phyloP scores from a whole-genome alignment of 2,888 invertebrate species.

The Alitta virens region DNA sequence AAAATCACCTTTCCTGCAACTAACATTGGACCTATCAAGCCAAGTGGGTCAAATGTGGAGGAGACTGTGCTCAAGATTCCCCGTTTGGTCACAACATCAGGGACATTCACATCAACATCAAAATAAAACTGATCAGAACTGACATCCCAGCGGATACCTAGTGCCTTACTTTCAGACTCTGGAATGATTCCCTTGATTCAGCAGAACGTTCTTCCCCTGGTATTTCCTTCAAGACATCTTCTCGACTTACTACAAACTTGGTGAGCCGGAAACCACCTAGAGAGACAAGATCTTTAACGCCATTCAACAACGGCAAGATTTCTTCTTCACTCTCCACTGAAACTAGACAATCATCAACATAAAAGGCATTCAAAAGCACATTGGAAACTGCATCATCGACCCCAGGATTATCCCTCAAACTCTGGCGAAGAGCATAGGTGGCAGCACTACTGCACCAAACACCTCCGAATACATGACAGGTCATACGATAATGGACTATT shows the following conservation, averaged over 20 bases:
- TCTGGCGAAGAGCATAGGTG: constrained; percentile 12
- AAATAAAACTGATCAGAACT: constrained; percentile 15
- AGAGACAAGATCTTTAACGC: no score
- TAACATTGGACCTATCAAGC: constrained; percentile 30
- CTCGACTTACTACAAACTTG: constrained; percentile 27
- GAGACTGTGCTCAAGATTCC: constrained; percentile 27
- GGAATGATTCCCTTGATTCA: no score
- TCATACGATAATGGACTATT: constrained; percentile 19
- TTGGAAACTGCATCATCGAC: no score
- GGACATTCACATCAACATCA: no score
- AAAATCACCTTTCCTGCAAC: constrained; percentile 29
- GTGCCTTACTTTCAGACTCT: no score
- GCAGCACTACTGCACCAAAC: no score
- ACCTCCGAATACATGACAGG: no score
- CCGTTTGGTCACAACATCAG: constrained; percentile 20
- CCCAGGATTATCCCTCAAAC: neutral
- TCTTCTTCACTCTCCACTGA: constrained; percentile 3
- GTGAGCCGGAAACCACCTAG: constrained; percentile 24
- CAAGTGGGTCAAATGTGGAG: constrained; percentile 28
- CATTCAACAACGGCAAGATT: no score
- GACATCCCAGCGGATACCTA: no score
- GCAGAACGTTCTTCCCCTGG: no score
- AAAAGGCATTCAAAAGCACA: constrained; percentile 20
- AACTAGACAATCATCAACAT: constrained; percentile 27
- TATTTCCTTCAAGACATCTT: constrained; percentile 24